Conservation (phyloP, 2,113 vertebrate genomes). For the Alexandromys fortis region DNA sequence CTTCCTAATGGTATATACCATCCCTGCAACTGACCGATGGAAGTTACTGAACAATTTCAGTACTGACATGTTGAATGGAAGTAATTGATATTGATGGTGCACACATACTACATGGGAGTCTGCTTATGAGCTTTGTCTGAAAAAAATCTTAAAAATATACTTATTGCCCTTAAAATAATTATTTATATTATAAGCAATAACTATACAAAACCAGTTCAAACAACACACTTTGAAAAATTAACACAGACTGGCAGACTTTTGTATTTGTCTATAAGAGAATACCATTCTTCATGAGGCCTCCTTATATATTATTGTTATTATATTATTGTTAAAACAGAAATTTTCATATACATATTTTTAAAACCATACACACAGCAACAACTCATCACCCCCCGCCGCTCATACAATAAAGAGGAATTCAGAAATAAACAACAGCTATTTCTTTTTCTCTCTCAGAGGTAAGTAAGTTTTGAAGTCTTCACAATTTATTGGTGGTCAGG, state of each 20-base stretch:
- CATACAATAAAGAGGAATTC: constrained; percentile 52
- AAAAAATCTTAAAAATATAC: not conserved
- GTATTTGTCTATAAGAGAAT: not conserved
- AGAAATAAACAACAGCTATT: constrained; percentile 51
- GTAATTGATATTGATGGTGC: not conserved
- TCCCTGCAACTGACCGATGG: rapidly evolving
- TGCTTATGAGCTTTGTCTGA: not conserved
- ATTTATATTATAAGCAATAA: not conserved
- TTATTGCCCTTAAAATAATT: not conserved
- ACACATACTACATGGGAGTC: too few relatives aligned
- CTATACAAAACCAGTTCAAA: not conserved
- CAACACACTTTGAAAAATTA: not conserved
- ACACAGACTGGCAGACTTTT: not conserved
- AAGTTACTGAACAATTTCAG: not conserved
- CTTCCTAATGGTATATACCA: not conserved
- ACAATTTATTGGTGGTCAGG: constrained; percentile 67
- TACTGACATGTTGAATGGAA: not conserved
- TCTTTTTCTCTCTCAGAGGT: constrained; percentile 38
- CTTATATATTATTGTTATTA: not conserved
- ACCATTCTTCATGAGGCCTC: not conserved
- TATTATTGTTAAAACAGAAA: constrained; percentile 5
- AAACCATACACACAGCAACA: not conserved
- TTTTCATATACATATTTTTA: constrained; percentile 31
- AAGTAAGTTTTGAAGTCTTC: constrained; percentile 76
- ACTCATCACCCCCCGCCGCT: not conserved